Conservation (phyloP, 2,113 vertebrate species). For the Myodes glareolus region DNA sequence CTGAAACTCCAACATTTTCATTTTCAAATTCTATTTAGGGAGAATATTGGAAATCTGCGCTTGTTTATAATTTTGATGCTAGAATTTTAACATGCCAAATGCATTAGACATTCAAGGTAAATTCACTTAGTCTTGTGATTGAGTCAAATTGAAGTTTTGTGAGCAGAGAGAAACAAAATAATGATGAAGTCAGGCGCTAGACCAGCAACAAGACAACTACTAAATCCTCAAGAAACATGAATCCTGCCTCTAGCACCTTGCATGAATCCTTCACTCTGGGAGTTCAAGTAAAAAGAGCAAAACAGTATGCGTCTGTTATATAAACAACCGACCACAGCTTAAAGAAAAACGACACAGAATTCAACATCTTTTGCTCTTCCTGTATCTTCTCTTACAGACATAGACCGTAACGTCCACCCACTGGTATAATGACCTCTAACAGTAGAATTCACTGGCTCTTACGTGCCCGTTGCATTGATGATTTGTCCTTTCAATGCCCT, state of each 20-base stretch:
- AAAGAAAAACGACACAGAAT: not conserved
- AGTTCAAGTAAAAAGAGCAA: not conserved
- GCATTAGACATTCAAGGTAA: not conserved
- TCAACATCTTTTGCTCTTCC: not conserved
- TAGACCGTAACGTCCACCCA: rapidly evolving
- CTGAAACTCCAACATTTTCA: not conserved
- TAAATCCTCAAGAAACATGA: not conserved
- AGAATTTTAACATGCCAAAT: slow-evolving; percentile 28
- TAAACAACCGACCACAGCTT: not conserved
- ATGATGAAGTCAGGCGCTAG: not conserved
- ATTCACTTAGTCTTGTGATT: not conserved
- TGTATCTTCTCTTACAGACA: not conserved
- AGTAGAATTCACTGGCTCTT: rapidly evolving
- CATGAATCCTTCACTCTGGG: not conserved
- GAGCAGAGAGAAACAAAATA: not conserved
- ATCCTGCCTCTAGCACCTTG: not conserved
- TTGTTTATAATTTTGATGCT: not conserved
- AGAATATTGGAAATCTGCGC: not conserved
- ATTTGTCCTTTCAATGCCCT: rapidly evolving
- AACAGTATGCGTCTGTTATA: not conserved
- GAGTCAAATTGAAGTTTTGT: not conserved
- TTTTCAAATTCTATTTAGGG: not conserved
- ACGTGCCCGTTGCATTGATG: rapidly evolving
- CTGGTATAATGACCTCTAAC: rapidly evolving
- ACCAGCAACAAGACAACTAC: not conserved